Evolutionary conservation across 2,113 vertebrate genomes (phyloP), one percentile per base, ranked within the genome.

Genomic region (Lucifuga dentata): DNA sequence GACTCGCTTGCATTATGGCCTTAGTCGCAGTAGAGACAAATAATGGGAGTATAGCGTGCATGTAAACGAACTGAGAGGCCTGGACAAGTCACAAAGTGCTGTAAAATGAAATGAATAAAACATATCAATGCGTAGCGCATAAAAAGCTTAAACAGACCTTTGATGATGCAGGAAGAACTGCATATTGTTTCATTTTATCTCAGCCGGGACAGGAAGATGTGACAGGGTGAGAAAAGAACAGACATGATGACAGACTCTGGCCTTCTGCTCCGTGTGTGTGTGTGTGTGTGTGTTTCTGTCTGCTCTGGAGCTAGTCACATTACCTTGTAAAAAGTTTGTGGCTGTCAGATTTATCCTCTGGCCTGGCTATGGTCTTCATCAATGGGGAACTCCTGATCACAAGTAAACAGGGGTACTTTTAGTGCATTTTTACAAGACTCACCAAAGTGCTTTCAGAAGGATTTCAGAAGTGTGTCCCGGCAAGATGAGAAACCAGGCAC

Each of bases 381-480:
- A 60, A 6, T 64, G 62, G 61, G 68, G 68, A 87, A 88, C 83
- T 72, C 57, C 62, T 56, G 68, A 88, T 90, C 80, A 67, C 60
- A 60, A 78, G 85, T 85, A 90, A 85, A 88, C 82, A 81, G 64
- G 59, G 69, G 68, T 44, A 77, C 81, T 81, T 87, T 91, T 68
- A 85, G 78, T 78, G 12, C 45, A 38, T 76, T 90, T 91, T 90
- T 90, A 89, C 81, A 73, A 84, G 83, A 83, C 69, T 52, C 73
- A 78, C 81, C 76, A 50, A 87, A 86, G 82, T 72, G 72, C 84
- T 86, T 87, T 76, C 63, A 76, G 48, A 81, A 70, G 71, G 74
- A 83, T 88, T 83, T 83, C 36, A 80, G 67, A 90, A 89, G 87
- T 87, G 86, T 89, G 85, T 80, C 61, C 5, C 11, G 63, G 78